These are phyloP conservation scores for Eustalomyia histrio DNA, from an alignment of 2,888 invertebrate species.

Conservation along the genomic window DNA sequence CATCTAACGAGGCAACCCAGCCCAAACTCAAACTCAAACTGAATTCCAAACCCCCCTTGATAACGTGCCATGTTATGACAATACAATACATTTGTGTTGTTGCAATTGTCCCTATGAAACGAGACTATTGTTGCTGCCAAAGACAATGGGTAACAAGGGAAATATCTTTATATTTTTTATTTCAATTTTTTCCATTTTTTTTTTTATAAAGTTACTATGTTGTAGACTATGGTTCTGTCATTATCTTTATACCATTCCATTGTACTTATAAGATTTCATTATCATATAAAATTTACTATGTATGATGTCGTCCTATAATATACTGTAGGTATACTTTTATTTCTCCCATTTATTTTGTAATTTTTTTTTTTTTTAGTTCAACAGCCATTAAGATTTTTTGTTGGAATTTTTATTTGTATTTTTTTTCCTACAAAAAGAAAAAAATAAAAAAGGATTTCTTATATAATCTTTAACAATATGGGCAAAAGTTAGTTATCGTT, in stretches of 20 bases:
- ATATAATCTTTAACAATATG: slow-evolving; percentile 10
- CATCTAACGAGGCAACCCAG: not conserved
- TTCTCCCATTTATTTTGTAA: not conserved
- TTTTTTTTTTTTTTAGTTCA: not conserved
- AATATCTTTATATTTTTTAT: not conserved
- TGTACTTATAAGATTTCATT: slow-evolving; percentile 18
- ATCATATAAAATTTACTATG: slow-evolving; percentile 22
- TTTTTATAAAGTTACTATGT: not conserved
- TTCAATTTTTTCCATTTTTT: not conserved
- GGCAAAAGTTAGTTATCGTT: not conserved
- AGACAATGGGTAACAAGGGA: slow-evolving; percentile 37
- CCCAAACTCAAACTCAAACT: not conserved
- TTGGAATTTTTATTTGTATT: not conserved
- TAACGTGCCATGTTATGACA: slow-evolving; percentile 19
- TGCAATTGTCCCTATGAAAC: slow-evolving; percentile 17
- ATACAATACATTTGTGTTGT: slow-evolving; percentile 6
- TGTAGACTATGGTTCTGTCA: slow-evolving; percentile 33
- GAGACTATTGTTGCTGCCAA: slow-evolving; percentile 32
- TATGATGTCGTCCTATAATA: not conserved
- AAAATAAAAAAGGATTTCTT: slow-evolving; percentile 41
- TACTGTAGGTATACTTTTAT: not conserved
- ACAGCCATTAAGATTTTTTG: not conserved
- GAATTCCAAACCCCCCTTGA: slow-evolving; percentile 15
- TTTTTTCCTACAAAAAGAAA: not conserved
- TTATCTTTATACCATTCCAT: slow-evolving; percentile 28